A percentile compares a stretch with the other conserved stretches of the same genome.
phyloP scores from a whole-genome alignment of 2,113 vertebrate species.

The Rhineura floridana region DNA sequence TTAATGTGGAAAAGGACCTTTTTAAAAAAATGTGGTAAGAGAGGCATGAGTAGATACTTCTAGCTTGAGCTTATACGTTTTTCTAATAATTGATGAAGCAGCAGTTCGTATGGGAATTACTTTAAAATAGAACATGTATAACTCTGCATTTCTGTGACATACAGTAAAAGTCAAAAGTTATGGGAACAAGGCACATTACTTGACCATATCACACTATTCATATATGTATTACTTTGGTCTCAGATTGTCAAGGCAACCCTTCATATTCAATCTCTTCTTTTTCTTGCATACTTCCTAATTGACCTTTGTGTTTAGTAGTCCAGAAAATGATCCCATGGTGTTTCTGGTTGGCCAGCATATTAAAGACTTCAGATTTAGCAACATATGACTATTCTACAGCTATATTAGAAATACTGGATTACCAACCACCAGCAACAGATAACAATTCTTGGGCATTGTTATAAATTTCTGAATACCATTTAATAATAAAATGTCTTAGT shows the following conservation, averaged over 20 bases:
- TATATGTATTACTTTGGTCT: neutral
- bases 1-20: neutral
- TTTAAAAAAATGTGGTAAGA: accelerated
- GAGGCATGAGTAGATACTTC: neutral
- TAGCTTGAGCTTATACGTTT: neutral
- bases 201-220: neutral
- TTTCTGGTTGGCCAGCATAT: neutral
- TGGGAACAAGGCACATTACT: neutral
- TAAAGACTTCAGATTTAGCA: neutral
- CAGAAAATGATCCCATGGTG: neutral
- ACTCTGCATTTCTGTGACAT: neutral
- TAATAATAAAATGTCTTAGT: too few relatives aligned
- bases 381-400: neutral
- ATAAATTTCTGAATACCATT: neutral
- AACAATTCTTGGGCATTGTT: neutral
- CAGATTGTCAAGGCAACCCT: neutral
- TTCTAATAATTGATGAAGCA: neutral
- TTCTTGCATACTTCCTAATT: neutral
- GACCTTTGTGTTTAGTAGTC: neutral
- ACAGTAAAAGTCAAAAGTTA: neutral
- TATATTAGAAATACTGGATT: neutral
- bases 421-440: neutral
- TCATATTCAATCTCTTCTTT: neutral
- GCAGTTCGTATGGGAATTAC: neutral
- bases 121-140: constrained; percentile 21